These are phyloP conservation scores for Metaphire vulgaris DNA, from an alignment of 1,140 invertebrate genomes.

Conservation along the genomic window DNA sequence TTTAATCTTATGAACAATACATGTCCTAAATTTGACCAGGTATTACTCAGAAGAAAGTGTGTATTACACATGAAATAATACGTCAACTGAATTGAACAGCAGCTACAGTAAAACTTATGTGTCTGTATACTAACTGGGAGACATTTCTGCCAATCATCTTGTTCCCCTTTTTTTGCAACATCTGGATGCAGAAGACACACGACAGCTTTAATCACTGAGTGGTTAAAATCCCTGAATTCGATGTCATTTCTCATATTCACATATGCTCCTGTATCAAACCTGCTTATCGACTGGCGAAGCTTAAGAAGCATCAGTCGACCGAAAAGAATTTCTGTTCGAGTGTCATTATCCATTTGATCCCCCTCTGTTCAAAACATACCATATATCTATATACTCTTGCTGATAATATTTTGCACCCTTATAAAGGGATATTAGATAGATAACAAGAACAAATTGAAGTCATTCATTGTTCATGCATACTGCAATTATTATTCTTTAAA, in stretches of 20 bases:
- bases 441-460: too few species aligned
- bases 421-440: too few species aligned
- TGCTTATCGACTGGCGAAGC: conserved; percentile 46
- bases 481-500: too few species aligned
- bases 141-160: conserved; percentile 45
- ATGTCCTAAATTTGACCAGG: too few species aligned
- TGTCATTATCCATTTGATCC: background rate
- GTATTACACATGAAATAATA: too few species aligned
- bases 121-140: conserved; percentile 43
- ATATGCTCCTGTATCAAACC: conserved; percentile 44
- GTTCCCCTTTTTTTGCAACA: conserved; percentile 38
- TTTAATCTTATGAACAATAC: too few species aligned
- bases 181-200: conserved; percentile 44
- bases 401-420: too few species aligned
- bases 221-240: conserved; percentile 43
- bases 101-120: too few species aligned
- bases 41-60: too few species aligned
- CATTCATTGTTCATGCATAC: too few species aligned
- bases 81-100: too few species aligned
- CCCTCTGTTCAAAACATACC: conserved; percentile 4
- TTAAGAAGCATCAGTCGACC: conserved; percentile 51
- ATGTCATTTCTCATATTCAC: conserved; percentile 48
- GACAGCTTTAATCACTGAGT: conserved; percentile 44
- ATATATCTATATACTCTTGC: background rate
- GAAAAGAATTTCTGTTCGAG: conserved; percentile 45